Percentiles rank a stretch among this genome's conserved stretches.
Evolutionary conservation across 2,797 vertebrate genomes (phyloP).

Genomic region (Myotis pilosus): DNA sequence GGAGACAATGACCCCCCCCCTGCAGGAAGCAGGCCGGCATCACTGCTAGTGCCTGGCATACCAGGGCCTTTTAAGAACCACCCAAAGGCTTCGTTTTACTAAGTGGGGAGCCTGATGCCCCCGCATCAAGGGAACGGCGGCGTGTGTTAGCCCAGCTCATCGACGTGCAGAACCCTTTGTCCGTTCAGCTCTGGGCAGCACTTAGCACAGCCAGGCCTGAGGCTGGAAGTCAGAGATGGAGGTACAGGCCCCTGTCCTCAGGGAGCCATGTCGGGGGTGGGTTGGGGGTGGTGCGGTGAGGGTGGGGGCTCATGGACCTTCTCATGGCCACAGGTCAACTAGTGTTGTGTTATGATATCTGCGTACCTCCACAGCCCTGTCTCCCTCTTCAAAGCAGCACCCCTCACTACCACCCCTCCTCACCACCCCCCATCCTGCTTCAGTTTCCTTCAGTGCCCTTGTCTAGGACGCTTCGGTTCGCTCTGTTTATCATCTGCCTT

Average conservation of each 20-base stretch:
- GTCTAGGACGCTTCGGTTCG: background rate
- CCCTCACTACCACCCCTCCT: rapidly evolving
- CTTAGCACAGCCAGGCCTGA: background rate
- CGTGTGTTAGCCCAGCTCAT: rapidly evolving
- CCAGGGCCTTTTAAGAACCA: background rate
- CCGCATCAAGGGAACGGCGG: background rate
- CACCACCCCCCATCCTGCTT: background rate
- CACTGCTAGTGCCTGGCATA: background rate
- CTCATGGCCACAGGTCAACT: background rate
- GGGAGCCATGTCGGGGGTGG: rapidly evolving
- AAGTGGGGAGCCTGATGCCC: background rate
- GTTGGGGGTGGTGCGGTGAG: too few relatives aligned
- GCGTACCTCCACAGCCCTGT: background rate
- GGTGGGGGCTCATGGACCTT: background rate
- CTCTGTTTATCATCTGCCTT: background rate
- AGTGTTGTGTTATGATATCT: background rate
- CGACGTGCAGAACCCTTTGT: rapidly evolving
- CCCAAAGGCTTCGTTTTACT: background rate
- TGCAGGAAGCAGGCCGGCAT: background rate
- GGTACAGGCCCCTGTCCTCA: background rate
- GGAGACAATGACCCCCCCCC: background rate
- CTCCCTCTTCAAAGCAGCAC: background rate
- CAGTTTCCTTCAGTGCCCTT: background rate
- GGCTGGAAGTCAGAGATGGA: background rate
- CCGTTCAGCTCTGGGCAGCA: background rate